Conservation (phyloP, 1,140 invertebrate genomes). For the Drosophila arizonae region DNA sequence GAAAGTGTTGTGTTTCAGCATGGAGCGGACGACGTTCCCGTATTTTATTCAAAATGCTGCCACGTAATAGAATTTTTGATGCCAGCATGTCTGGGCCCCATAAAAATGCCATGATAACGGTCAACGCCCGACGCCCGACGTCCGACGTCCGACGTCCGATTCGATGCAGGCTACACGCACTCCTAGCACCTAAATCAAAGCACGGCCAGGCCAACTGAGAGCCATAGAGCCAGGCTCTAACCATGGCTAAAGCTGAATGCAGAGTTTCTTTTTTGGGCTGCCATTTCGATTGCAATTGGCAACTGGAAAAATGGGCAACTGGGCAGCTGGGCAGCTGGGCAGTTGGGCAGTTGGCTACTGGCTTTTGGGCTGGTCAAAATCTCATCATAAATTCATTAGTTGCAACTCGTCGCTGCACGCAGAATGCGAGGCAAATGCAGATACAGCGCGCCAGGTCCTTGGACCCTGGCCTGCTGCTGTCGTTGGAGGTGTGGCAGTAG, state of each 20-base stretch:
- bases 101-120: constrained; percentile 80
- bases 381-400: constrained; percentile 81
- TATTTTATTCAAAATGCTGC: constrained; percentile 81
- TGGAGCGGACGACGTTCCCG: constrained; percentile 55
- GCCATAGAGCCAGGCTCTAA: not conserved
- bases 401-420: constrained; percentile 69
- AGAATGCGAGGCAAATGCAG: constrained; percentile 40
- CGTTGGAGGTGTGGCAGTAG: constrained; percentile 58
- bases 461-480: constrained; percentile 37
- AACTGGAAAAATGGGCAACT: constrained; percentile 24
- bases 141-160: constrained; percentile 70
- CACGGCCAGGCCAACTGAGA: not conserved
- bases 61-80: constrained; percentile 81
- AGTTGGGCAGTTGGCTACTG: constrained; percentile 47
- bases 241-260: not conserved
- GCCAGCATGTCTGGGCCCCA: constrained; percentile 76
- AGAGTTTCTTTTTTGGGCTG: constrained; percentile 12
- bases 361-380: constrained; percentile 63
- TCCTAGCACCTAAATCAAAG: constrained; percentile 26
- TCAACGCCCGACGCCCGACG: constrained; percentile 77
- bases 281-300: constrained; percentile 52
- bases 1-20: constrained; percentile 77
- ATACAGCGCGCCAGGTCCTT: constrained; percentile 9
- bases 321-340: constrained; percentile 27
- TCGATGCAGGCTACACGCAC: constrained; percentile 23